phyloP scores from a whole-genome alignment of 2,797 vertebrate genomes.

The Merluccius polli region DNA sequence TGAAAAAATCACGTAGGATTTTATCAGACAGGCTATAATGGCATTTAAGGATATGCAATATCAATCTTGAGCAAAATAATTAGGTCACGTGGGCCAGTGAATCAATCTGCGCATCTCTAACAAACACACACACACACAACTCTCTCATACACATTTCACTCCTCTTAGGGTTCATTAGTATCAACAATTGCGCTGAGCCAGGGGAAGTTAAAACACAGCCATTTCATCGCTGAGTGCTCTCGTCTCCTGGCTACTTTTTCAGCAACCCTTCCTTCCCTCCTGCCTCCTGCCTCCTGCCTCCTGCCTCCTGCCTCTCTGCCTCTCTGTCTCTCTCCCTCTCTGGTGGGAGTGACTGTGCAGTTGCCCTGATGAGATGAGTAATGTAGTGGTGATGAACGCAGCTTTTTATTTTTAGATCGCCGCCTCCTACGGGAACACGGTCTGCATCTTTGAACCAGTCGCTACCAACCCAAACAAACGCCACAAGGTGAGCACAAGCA shows the following conservation, averaged over 20 bases:
- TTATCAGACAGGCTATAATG: too few relatives aligned
- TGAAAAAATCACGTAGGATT: too few relatives aligned
- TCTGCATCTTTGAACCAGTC: slow-evolving; percentile 97
- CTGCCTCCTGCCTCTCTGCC: background rate
- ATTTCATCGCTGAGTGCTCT: slow-evolving; percentile 12
- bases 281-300: background rate
- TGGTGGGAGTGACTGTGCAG: slow-evolving; percentile 50
- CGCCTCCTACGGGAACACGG: slow-evolving; percentile 96
- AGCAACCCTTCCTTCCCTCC: background rate
- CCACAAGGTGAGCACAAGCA: slow-evolving; percentile 58
- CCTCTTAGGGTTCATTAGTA: slow-evolving; percentile 20
- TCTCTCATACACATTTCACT: slow-evolving; percentile 20
- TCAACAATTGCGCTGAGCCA: slow-evolving; percentile 16
- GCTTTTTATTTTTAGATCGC: slow-evolving; percentile 84
- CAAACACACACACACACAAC: background rate
- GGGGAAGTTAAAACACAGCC: slow-evolving; percentile 26
- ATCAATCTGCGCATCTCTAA: slow-evolving; percentile 17
- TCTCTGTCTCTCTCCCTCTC: slow-evolving; percentile 16
- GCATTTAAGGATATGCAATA: too few relatives aligned
- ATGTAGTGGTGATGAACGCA: slow-evolving; percentile 56
- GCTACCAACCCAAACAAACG: slow-evolving; percentile 84
- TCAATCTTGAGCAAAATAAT: too few relatives aligned
- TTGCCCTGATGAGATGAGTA: slow-evolving; percentile 56
- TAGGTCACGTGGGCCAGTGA: too few relatives aligned
- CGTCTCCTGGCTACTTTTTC: background rate